Conservation (phyloP, 2,113 vertebrate species). For the Ceyx melanurus region DNA sequence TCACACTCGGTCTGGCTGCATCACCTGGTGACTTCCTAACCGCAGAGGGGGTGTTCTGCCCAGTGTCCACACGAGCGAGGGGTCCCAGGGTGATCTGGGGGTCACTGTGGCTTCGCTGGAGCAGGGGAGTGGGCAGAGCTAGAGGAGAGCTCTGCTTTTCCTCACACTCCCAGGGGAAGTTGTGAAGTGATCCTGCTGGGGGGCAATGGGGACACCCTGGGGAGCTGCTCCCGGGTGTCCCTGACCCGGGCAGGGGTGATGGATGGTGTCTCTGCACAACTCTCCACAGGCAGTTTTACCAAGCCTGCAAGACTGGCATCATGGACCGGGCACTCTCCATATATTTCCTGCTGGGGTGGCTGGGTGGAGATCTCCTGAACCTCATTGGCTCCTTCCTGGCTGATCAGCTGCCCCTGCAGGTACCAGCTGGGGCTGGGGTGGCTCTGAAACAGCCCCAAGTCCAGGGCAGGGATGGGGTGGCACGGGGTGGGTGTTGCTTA, state of each 20-base stretch:
- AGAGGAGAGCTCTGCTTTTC: neutral
- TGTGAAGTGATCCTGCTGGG: neutral
- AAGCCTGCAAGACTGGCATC: slow-evolving; percentile 86
- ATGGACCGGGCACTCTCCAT: slow-evolving; percentile 93
- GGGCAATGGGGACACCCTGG: neutral
- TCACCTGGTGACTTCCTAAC: neutral
- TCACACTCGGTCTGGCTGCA: fast-evolving
- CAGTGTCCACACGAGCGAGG: neutral
- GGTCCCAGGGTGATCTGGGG: neutral
- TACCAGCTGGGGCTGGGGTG: neutral
- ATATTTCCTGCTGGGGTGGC: slow-evolving; percentile 94
- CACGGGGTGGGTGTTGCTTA: neutral
- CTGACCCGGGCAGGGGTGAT: neutral
- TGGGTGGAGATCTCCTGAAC: slow-evolving; percentile 92
- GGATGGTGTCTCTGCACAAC: neutral
- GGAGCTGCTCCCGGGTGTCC: neutral
- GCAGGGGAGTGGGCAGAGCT: neutral
- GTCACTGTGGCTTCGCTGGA: fast-evolving
- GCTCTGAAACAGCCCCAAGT: fast-evolving
- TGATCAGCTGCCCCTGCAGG: slow-evolving; percentile 93
- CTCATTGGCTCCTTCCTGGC: slow-evolving; percentile 92
- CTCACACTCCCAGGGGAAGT: neutral
- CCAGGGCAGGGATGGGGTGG: neutral
- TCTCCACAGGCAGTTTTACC: slow-evolving; percentile 85
- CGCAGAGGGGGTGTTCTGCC: neutral